These are phyloP conservation scores for Propithecus deckenii DNA, from an alignment of 2,797 vertebrate genomes.

Conservation along the genomic window DNA sequence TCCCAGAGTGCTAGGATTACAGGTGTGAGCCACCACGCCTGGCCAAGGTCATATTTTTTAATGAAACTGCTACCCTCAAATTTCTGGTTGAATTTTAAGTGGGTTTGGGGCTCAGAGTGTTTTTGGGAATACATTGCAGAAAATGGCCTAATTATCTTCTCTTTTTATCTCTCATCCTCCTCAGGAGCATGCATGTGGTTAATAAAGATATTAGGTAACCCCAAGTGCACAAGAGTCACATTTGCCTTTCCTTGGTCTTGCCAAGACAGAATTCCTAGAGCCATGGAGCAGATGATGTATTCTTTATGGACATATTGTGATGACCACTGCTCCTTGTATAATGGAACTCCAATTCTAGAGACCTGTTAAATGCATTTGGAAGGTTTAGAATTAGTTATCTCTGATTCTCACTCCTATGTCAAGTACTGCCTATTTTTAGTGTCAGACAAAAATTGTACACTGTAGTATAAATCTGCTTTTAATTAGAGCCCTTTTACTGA, in stretches of 20 bases:
- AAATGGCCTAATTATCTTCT: slow-evolving; percentile 20
- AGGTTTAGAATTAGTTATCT: neutral
- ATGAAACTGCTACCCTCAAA: neutral
- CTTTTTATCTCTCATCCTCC: neutral
- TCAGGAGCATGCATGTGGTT: neutral
- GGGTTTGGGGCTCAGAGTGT: neutral
- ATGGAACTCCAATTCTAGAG: slow-evolving; percentile 10
- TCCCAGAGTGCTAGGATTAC: too few relatives aligned
- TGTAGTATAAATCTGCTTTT: neutral
- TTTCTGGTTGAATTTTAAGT: neutral
- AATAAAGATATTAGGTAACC: neutral
- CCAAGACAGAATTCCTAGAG: slow-evolving; percentile 24
- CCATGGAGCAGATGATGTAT: neutral
- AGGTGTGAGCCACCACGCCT: too few relatives aligned
- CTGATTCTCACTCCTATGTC: neutral
- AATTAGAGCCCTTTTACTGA: slow-evolving; percentile 26
- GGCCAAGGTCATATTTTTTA: neutral
- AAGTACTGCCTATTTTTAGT: slow-evolving; percentile 14
- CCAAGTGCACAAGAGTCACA: neutral
- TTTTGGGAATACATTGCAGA: neutral
- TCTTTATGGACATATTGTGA: neutral
- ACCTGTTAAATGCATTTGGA: slow-evolving; percentile 30
- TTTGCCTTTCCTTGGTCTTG: slow-evolving; percentile 37
- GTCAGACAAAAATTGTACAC: slow-evolving; percentile 1
- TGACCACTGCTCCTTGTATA: neutral